Base-by-base conservation (phyloP, 2,888 invertebrate species). In the Epirrhoe alternata region DNA sequence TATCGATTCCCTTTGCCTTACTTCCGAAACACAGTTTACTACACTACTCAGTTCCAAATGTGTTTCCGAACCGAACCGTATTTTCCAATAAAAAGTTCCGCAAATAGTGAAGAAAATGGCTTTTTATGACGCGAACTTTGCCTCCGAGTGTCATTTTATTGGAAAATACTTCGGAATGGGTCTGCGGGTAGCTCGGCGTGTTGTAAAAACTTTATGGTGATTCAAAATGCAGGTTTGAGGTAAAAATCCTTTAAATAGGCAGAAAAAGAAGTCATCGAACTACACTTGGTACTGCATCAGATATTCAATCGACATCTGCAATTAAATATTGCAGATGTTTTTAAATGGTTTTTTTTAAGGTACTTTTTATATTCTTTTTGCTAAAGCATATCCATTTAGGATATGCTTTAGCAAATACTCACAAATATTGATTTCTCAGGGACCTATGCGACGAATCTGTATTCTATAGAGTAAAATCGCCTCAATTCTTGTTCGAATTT, bases 111-210 rank as follows among this genome's bases (percentile, higher is more conserved):
- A 77, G 79, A 81, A 83, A 81, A 80, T 83, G 73, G 74, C 80
- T 78, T 85, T 85, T 84, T 83, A 77, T 76, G 75, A 78, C 77
- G 72, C 66, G 61, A 83, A 85, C 79, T 85, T 85, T 76, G 72
- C 73, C 78, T 76, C 75, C 65, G 76, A 83, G 78, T 80, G 82
- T 82, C 86, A 82, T 78, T 84, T 79, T 76, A 78, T 76, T 74
- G 81, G 76, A 78, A 24, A 57, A 82, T 80, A 77, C 77, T 80
- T 77, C 74, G 74, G 77, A 79, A 78, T 76, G 78, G 77, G 75
- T 80, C 70, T 66, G 75, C n/a, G 66, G 74, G 64, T 61, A 60
- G 62, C 62, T 50, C 53, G 61, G 62, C 65, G 64, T 59, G 65
- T 45, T 71, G 59, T 73, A 72, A 77, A 75, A 77, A 63, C 50